Evolutionary conservation across 2,888 invertebrate species (phyloP).

Genomic region (Pegoplata infirma): DNA sequence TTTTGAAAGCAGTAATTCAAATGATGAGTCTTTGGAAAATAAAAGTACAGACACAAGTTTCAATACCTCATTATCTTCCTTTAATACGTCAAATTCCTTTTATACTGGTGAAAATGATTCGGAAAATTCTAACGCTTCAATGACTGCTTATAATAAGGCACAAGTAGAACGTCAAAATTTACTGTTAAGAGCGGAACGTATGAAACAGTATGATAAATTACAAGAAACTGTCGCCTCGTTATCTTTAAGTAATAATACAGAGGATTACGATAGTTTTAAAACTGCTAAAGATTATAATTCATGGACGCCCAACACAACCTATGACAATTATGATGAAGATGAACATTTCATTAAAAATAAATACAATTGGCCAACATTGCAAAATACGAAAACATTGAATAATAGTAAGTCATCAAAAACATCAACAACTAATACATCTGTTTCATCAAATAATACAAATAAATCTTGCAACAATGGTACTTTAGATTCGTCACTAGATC

Average conservation of each 20-base stretch:
- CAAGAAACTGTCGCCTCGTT: constrained; percentile 17
- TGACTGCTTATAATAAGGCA: not conserved
- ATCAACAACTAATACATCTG: not conserved
- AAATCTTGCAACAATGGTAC: too few relatives aligned
- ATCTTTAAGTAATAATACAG: not conserved
- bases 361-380: constrained; percentile 26
- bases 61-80: constrained; percentile 25
- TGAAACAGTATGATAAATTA: constrained; percentile 44
- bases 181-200: not conserved
- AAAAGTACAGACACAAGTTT: not conserved
- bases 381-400: not conserved
- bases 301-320: constrained; percentile 10
- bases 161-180: not conserved
- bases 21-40: not conserved
- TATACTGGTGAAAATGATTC: constrained; percentile 12
- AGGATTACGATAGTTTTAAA: not conserved
- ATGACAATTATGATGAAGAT: constrained; percentile 13
- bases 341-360: constrained; percentile 1
- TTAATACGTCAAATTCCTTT: constrained; percentile 19
- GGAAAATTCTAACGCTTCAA: not conserved
- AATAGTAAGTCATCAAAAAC: not conserved
- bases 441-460: too few relatives aligned
- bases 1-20: constrained; percentile 20
- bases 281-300: not conserved
- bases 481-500: not conserved